Evolutionary conservation across 2,113 vertebrate species (phyloP), one percentile per base, ranked within the genome.

Genomic region (Rhea pennata): DNA sequence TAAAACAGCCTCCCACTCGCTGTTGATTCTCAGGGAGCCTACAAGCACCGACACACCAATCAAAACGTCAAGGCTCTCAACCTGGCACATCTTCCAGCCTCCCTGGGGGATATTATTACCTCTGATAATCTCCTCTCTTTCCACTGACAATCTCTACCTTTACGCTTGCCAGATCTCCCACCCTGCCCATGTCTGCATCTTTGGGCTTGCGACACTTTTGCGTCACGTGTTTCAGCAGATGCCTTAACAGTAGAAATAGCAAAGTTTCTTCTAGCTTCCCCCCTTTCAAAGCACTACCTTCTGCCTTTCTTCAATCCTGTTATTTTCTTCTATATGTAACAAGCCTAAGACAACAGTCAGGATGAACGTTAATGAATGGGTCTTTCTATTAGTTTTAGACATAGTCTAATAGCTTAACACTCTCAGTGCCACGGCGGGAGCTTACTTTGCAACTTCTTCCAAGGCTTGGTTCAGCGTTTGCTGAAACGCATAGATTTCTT

Each of bases 361-460:
- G 42, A 85, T 56, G 72, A 93, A 83, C 24, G 10, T 67, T 80
- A 95, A 83, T 48, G 24, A 93, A 62, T 4, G 3, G 12, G 54
- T 16, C 87, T 87, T 81, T 73, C 86, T 66, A 67, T 59, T 93
- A 73, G 54, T 93, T 96, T 94, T 85, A 96, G 78, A 31, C 76
- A 67, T 51, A 75, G 31, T 39, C 83, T 70, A 86, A 83, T n/a
- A 77, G 72, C 54, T 92, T 79, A 87, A 77, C 81, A 93, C 58
- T 48, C 72, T 56, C 69, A 40, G 33, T 11, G 5, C 66, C 56
- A 44, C 0, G 10, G 46, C 70, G 12, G 2, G 29, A 42, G 96
- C 99, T 98, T 98, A 99, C 99, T 99, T 99, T 40, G 98, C 98
- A 95, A 99, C 99, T 87, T 99, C 99, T 97, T 99, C 99, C 97